Evolutionary conservation across 2,888 invertebrate genomes (phyloP), one percentile per base, ranked within the genome.

Genomic region (Epinotia brunnichana): DNA sequence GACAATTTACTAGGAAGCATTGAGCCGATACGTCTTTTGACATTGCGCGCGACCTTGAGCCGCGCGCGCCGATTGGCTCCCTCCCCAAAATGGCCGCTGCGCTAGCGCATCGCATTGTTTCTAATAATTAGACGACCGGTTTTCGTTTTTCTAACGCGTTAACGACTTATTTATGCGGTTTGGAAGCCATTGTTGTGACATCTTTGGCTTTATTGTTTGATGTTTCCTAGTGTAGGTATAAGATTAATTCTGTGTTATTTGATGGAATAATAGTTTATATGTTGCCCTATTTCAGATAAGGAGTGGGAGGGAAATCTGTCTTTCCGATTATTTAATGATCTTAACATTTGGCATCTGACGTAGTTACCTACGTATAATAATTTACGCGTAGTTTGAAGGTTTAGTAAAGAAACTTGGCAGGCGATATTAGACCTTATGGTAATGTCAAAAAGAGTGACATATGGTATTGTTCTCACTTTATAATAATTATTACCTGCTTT

Each of bases 41-140:
- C 92, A 92, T 92, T 92, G 92, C 85, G 82, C 79, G 73, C 85
- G 88, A 91, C 92, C 92, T 93, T 92, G 91, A 79, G 79, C 76
- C 76, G 78, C 77, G 77, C 76, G 77, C 78, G 74, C 80, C 80
- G 84, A 93, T 92, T 92, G 92, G 92, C 80, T 87, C 81, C 81
- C 83, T 79, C 74, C 77, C 62, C 87, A 91, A 89, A 76, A 93
- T 93, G 92, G 92, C 92, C 82, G 77, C 76, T 48, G 81, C 87
- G 87, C 85, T 79, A 79, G 85, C 90, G 88, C 89, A 76, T 61
- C 71, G 69, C 74, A 90, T 91, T 91, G 90, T 91, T 87, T 88
- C 85, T 84, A 79, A 82, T 89, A 90, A 92, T 92, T 91, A 90
- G 85, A 87, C 84, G 86, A 90, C 89, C 85, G 87, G 91, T 91